Evolutionary conservation across 2,888 invertebrate genomes (phyloP).

Genomic region (Eucriotettix oculatus): DNA sequence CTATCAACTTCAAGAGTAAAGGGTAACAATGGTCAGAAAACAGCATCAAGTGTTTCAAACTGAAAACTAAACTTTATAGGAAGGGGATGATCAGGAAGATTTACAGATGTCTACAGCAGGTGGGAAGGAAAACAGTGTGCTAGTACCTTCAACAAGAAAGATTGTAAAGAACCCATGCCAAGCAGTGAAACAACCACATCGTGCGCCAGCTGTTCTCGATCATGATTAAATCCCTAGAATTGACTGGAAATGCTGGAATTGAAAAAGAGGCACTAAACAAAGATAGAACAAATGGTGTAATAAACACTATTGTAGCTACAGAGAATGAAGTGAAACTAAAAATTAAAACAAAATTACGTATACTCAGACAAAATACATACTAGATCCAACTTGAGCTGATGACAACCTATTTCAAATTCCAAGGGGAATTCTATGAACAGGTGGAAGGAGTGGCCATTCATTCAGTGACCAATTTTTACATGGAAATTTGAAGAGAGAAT

Average conservation of each 20-base stretch:
- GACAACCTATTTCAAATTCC: too few relatives aligned
- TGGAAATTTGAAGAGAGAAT: too few relatives aligned
- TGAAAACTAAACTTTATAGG: conserved; percentile 2
- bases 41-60: conserved; percentile 15
- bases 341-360: conserved; percentile 7
- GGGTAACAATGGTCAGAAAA: conserved; percentile 44
- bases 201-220: conserved; percentile 10
- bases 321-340: conserved; percentile 11
- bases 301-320: conserved; percentile 13
- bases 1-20: conserved; percentile 98
- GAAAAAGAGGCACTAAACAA: conserved; percentile 15
- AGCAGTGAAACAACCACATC: conserved; percentile 14
- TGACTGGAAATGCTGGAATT: conserved; percentile 14
- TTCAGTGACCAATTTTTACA: too few relatives aligned
- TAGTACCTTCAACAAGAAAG: conserved; percentile 12
- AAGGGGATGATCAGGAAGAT: conserved; percentile 5
- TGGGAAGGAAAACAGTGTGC: conserved; percentile 12
- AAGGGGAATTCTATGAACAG: too few relatives aligned
- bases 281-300: conserved; percentile 14
- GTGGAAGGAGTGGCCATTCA: too few relatives aligned
- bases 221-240: conserved; percentile 13
- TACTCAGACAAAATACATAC: conserved; percentile 10
- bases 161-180: conserved; percentile 14
- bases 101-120: conserved; percentile 14
- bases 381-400: too few relatives aligned